A percentile compares a stretch with the other conserved stretches of the same genome.
Evolutionary conservation across 2,113 vertebrate genomes (phyloP).

Genomic region (Sciurus niger): DNA sequence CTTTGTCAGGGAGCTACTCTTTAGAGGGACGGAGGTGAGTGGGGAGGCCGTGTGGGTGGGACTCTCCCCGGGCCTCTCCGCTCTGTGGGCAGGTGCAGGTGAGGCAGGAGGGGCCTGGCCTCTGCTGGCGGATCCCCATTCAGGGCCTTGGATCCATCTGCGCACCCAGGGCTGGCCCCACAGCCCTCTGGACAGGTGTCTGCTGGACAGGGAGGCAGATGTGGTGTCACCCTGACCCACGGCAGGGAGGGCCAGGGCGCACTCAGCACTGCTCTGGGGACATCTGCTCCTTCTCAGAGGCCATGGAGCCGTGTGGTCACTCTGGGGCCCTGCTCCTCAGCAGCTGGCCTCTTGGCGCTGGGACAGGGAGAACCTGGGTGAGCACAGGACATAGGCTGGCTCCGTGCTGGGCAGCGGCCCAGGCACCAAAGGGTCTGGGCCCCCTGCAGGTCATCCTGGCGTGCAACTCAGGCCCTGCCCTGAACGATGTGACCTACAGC

Average conservation of each 20-base stretch:
- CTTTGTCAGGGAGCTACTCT: slow-evolving; percentile 98
- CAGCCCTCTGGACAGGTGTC: background rate
- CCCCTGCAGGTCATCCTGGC: slow-evolving; percentile 94
- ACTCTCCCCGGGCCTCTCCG: slow-evolving; percentile 55
- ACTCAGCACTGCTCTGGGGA: background rate
- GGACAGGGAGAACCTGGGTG: background rate
- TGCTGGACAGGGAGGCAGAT: background rate
- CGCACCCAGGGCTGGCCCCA: background rate
- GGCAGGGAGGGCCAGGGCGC: too few species aligned
- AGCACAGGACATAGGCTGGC: background rate
- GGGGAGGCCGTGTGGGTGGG: background rate
- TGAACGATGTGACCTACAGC: slow-evolving; percentile 97
- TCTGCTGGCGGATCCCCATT: too few species aligned
- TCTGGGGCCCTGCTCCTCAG: background rate
- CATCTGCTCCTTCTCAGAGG: background rate
- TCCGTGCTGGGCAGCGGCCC: accelerated
- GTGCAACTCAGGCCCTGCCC: slow-evolving; percentile 97
- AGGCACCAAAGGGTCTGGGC: background rate
- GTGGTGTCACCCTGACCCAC: accelerated
- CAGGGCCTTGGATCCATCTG: background rate
- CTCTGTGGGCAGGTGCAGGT: slow-evolving; percentile 63
- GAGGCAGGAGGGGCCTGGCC: background rate
- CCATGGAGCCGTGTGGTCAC: background rate
- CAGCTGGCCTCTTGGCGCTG: background rate
- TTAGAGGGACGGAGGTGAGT: slow-evolving; percentile 97